These are phyloP conservation scores for Drosophila kohkoa DNA, from an alignment of 1,140 invertebrate species.

Conservation along the genomic window DNA sequence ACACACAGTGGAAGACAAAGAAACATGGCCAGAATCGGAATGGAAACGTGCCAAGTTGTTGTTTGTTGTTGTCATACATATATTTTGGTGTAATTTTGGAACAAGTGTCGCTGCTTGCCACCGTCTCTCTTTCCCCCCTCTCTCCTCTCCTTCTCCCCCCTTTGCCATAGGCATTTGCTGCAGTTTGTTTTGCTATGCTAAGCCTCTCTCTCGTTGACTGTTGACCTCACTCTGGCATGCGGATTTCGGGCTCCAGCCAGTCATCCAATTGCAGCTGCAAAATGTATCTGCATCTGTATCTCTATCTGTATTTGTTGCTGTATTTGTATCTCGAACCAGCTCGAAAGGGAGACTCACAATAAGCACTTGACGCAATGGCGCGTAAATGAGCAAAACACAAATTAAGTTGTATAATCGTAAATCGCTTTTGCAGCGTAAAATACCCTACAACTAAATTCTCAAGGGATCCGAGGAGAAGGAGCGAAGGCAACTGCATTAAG, in stretches of 20 bases:
- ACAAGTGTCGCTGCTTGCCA: slow-evolving; percentile 40
- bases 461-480: too few species aligned
- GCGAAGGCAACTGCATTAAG: neutral
- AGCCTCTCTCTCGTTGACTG: slow-evolving; percentile 26
- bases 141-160: neutral
- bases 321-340: slow-evolving; percentile 7
- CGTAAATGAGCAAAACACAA: slow-evolving; percentile 57
- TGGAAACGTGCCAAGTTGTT: slow-evolving; percentile 54
- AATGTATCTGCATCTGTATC: slow-evolving; percentile 1
- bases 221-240: slow-evolving; percentile 32
- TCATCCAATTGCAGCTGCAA: slow-evolving; percentile 10
- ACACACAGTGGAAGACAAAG: slow-evolving; percentile 24
- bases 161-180: neutral
- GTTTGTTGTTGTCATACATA: slow-evolving; percentile 27
- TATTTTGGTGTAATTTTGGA: slow-evolving; percentile 50
- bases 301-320: neutral
- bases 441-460: slow-evolving; percentile 15
- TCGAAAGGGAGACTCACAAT: neutral
- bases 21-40: slow-evolving; percentile 47
- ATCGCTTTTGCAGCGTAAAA: slow-evolving; percentile 22
- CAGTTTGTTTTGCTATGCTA: slow-evolving; percentile 4
- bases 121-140: neutral
- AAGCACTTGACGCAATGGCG: slow-evolving; percentile 48
- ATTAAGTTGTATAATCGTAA: slow-evolving; percentile 59
- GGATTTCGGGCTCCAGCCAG: slow-evolving; percentile 2